These are phyloP conservation scores for Tenthredo livida DNA, from an alignment of 2,888 invertebrate genomes.

Conservation along the genomic window DNA sequence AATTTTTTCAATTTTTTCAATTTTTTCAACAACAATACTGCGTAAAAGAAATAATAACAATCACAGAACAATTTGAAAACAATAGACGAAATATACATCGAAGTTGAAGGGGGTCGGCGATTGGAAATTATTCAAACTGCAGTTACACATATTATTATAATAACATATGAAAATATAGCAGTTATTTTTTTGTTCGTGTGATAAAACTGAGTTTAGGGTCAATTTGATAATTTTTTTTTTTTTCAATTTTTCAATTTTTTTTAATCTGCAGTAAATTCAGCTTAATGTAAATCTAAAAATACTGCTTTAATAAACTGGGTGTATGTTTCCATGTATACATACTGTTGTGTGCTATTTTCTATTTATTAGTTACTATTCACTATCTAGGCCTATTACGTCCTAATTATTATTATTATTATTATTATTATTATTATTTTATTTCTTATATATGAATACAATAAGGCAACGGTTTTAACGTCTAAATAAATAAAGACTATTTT, in stretches of 20 bases:
- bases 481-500: constrained; percentile 71
- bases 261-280: constrained; percentile 69
- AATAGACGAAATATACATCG: background rate
- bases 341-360: background rate
- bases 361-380: constrained; percentile 39
- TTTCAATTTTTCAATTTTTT: too few species aligned
- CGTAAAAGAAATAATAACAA: background rate
- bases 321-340: background rate
- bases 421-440: too few species aligned
- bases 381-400: constrained; percentile 59
- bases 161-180: background rate
- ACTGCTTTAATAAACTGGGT: constrained; percentile 73
- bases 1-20: background rate
- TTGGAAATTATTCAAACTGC: background rate
- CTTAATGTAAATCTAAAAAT: constrained; percentile 75
- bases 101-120: background rate
- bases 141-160: background rate
- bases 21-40: background rate
- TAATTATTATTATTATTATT: constrained; percentile 61
- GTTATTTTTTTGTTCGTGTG: background rate
- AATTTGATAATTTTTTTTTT: background rate
- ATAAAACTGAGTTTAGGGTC: background rate
- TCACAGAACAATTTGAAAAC: background rate
- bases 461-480: constrained; percentile 69
- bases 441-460: constrained; percentile 67